Percentiles rank a stretch among this genome's conserved stretches.
These are phyloP conservation scores for Platyura marginata DNA, from an alignment of 1,140 invertebrate species.

Conservation along the genomic window DNA sequence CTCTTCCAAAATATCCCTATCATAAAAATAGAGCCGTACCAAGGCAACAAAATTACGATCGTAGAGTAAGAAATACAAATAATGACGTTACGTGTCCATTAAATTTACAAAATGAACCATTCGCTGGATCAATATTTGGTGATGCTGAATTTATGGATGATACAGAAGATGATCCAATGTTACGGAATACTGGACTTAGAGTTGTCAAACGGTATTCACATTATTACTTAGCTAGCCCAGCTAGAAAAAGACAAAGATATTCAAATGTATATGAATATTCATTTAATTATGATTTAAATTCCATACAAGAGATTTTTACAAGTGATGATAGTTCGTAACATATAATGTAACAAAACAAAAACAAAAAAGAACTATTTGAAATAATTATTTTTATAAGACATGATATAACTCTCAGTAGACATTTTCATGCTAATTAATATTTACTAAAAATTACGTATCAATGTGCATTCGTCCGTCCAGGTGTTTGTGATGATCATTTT, in stretches of 20 bases:
- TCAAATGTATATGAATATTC: slow-evolving; percentile 25
- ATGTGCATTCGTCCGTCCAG: too few species aligned
- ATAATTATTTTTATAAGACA: too few species aligned
- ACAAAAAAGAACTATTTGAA: too few species aligned
- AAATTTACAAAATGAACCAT: too few species aligned
- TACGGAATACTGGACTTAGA: slow-evolving; percentile 25
- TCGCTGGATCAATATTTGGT: slow-evolving; percentile 18
- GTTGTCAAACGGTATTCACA: slow-evolving; percentile 26
- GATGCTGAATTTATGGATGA: slow-evolving; percentile 23
- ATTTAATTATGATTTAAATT: slow-evolving; percentile 25
- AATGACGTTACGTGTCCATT: too few species aligned
- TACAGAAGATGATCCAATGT: slow-evolving; percentile 24
- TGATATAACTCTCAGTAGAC: too few species aligned
- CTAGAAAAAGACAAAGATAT: slow-evolving; percentile 20
- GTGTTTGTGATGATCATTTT: too few species aligned
- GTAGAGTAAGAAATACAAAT: background rate
- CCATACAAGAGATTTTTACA: too few species aligned
- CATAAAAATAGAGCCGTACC: slow-evolving; percentile 18
- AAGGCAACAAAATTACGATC: slow-evolving; percentile 13
- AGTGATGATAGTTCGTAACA: too few species aligned
- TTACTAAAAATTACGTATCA: too few species aligned
- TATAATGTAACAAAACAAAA: too few species aligned
- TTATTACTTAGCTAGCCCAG: slow-evolving; percentile 23
- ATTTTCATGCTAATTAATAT: too few species aligned
- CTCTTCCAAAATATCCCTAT: slow-evolving; percentile 15